Evolutionary conservation across 2,113 vertebrate species (phyloP).

Genomic region (Oceanites oceanicus): DNA sequence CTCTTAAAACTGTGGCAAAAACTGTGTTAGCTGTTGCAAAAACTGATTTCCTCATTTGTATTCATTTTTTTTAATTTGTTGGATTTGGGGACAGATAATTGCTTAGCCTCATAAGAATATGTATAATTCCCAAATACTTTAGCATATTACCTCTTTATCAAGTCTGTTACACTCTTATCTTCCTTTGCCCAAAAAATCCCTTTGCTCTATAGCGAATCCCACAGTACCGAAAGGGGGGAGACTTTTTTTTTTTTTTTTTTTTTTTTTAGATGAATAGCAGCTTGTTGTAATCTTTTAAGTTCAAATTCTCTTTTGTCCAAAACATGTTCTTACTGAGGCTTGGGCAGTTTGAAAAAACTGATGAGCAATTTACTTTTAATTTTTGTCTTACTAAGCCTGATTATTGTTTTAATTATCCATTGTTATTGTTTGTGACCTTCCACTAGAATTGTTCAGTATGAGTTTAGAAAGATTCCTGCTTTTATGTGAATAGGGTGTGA

Average conservation of each 20-base stretch:
- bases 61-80: not conserved
- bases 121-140: not conserved
- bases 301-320: not conserved
- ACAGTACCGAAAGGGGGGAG: not conserved
- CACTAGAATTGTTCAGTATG: not conserved
- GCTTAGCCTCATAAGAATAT: not conserved
- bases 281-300: not conserved
- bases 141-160: not conserved
- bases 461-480: constrained; percentile 37
- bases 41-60: not conserved
- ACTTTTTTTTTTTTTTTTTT: not conserved
- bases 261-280: not conserved
- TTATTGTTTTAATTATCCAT: constrained; percentile 47
- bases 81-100: not conserved
- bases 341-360: not conserved
- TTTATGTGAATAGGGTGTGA: constrained; percentile 36
- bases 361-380: constrained; percentile 29
- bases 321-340: not conserved
- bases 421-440: constrained; percentile 37
- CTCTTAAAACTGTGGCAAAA: not conserved
- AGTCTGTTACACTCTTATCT: fast-evolving
- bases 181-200: not conserved
- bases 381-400: constrained; percentile 28
- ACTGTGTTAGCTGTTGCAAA: not conserved
- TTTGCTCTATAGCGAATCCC: not conserved